These are phyloP conservation scores for Gambusia affinis DNA, from an alignment of 2,113 vertebrate genomes.

Conservation along the genomic window DNA sequence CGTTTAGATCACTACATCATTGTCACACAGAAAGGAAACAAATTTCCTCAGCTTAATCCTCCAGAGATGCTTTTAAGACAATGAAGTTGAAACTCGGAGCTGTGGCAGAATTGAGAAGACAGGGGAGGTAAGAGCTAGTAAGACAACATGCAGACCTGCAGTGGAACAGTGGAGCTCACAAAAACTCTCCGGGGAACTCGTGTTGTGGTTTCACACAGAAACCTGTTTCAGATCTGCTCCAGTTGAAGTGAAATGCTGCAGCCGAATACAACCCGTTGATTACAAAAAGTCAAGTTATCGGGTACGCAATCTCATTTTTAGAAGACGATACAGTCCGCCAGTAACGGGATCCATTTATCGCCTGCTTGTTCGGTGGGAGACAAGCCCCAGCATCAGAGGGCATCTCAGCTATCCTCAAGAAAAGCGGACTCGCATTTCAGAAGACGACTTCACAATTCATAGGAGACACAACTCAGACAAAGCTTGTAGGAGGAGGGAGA, in stretches of 20 bases:
- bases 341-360: background rate
- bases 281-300: background rate
- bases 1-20: background rate
- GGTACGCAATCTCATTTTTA: background rate
- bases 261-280: slow-evolving; percentile 1
- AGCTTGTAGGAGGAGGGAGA: background rate
- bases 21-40: background rate
- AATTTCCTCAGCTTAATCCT: background rate
- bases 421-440: background rate
- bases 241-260: background rate
- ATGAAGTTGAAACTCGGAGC: background rate
- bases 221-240: background rate
- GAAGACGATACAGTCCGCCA: background rate
- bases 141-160: background rate
- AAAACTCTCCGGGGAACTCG: background rate
- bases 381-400: background rate
- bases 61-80: background rate
- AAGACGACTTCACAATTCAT: background rate
- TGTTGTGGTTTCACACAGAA: background rate
- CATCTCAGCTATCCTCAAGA: background rate
- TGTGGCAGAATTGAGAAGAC: background rate
- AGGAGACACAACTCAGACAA: background rate
- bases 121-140: background rate
- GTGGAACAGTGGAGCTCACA: background rate
- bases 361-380: background rate